Conservation (phyloP, 2,113 vertebrate genomes). For the Rhabdornis inornatus region DNA sequence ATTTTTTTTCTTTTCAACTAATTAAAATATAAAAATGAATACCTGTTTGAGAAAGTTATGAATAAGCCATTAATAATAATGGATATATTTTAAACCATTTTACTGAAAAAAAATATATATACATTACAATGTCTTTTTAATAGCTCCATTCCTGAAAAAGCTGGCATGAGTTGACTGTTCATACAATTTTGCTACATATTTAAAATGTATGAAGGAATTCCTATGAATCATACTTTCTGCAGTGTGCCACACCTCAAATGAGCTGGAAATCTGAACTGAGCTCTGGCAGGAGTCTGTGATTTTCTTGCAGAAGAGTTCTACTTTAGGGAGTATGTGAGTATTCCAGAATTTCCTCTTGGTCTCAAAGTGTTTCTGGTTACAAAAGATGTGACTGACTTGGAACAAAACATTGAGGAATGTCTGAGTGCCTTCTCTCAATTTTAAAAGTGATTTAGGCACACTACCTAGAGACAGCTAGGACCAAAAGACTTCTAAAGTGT, state of each 20-base stretch:
- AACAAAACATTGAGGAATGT: background rate
- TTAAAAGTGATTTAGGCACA: background rate
- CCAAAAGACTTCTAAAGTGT: background rate
- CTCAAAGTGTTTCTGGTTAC: background rate
- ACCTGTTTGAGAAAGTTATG: background rate
- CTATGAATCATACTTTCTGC: background rate
- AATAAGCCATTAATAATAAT: background rate
- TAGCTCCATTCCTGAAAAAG: background rate
- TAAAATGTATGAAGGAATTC: background rate
- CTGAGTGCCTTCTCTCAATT: background rate
- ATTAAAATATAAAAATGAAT: background rate
- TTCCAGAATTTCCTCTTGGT: slow-evolving; percentile 30
- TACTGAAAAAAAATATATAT: background rate
- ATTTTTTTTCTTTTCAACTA: background rate
- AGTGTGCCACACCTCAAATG: background rate
- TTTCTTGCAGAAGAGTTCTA: background rate
- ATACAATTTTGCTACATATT: background rate
- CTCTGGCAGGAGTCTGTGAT: background rate
- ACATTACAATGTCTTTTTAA: background rate
- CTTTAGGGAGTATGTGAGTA: background rate
- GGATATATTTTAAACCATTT: background rate
- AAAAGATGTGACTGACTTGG: background rate
- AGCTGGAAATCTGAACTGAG: background rate
- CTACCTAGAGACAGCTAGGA: background rate
- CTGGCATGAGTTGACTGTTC: background rate